Conservation (phyloP, 53 echinoderm and acorn worm species). For the Glandiceps talaboti region DNA sequence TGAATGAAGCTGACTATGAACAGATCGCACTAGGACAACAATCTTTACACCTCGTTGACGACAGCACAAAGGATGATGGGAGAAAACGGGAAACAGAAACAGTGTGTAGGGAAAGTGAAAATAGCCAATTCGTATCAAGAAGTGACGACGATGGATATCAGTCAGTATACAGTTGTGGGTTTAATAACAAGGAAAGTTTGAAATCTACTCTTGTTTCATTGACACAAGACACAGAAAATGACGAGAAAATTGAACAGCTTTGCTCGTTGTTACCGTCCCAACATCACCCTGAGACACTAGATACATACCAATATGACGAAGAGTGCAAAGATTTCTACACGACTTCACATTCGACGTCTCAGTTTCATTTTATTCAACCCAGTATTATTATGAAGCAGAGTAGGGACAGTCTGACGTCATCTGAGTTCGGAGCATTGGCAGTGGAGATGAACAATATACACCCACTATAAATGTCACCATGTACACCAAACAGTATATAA, state of each 20-base stretch:
- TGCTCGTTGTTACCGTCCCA: background rate
- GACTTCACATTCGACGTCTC: too few relatives aligned
- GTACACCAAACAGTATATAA: too few relatives aligned
- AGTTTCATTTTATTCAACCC: background rate
- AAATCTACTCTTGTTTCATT: too few relatives aligned
- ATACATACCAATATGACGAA: background rate
- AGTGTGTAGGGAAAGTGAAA: background rate
- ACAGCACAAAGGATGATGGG: background rate
- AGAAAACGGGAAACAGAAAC: background rate
- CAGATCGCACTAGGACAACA: background rate
- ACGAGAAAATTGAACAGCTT: background rate
- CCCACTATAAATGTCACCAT: too few relatives aligned
- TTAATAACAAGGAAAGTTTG: background rate
- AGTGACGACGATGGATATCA: background rate
- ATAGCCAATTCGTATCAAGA: background rate
- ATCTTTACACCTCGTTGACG: background rate
- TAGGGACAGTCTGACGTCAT: background rate
- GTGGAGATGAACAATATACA: background rate
- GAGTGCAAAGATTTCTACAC: background rate
- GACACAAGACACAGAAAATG: background rate
- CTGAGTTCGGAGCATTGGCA: background rate
- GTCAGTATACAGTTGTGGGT: background rate
- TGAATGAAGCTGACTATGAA: background rate
- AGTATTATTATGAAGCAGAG: background rate
- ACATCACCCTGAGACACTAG: background rate